Evolutionary conservation across 2,797 vertebrate genomes (phyloP).

Genomic region (Phataginus tetradactyla): DNA sequence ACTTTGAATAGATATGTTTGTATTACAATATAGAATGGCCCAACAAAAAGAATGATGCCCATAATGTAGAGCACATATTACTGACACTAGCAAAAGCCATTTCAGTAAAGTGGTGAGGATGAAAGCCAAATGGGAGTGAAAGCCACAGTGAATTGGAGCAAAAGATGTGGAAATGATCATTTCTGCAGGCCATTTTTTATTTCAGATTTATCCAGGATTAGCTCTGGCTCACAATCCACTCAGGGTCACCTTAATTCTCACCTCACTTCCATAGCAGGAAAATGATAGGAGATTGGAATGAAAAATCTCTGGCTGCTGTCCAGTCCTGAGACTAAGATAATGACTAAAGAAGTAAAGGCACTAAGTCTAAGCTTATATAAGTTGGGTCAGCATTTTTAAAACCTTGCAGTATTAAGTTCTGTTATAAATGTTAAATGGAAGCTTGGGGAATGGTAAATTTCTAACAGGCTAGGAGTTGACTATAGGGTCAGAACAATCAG

Average conservation of each 20-base stretch:
- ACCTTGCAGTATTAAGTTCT: background rate
- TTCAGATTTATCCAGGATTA: background rate
- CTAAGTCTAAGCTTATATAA: background rate
- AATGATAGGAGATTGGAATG: background rate
- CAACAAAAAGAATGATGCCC: background rate
- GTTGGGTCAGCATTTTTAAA: background rate
- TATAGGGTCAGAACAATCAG: background rate
- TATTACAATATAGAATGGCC: background rate
- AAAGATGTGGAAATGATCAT: background rate
- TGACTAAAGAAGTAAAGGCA: background rate
- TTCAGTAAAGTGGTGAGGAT: background rate
- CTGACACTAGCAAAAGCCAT: background rate
- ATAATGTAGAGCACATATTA: background rate
- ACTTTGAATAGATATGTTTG: background rate
- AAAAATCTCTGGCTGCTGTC: background rate
- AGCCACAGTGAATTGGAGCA: background rate
- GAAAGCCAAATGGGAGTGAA: background rate
- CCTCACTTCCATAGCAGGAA: background rate
- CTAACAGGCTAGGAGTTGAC: background rate
- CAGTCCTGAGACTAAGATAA: background rate
- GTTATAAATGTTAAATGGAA: background rate
- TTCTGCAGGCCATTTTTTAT: background rate
- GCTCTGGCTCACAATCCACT: background rate
- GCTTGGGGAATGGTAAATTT: conserved; percentile 16
- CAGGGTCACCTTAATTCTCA: background rate